These are phyloP conservation scores for Cylas formicarius DNA, from an alignment of 1,140 invertebrate genomes.

Conservation along the genomic window DNA sequence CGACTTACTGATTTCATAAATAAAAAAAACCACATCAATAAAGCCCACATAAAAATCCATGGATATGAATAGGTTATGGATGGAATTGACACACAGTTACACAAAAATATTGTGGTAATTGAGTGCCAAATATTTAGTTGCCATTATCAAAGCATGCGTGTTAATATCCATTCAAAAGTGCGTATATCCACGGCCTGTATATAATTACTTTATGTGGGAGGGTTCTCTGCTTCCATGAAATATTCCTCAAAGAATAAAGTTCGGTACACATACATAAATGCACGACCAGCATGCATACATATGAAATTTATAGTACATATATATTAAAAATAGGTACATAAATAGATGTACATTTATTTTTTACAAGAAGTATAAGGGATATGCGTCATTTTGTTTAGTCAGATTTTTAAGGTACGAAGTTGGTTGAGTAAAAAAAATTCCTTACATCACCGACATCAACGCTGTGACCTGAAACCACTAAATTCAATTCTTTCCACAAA, in stretches of 20 bases:
- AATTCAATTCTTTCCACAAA: constrained; percentile 3
- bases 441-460: constrained; percentile 35
- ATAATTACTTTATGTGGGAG: no score
- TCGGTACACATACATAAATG: constrained; percentile 25
- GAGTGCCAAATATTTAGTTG: no score
- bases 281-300: constrained; percentile 37
- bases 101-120: no score
- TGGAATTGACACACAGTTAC: no score
- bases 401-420: constrained; percentile 26
- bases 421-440: constrained; percentile 30
- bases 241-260: constrained; percentile 26
- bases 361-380: constrained; percentile 25
- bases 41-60: no score
- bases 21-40: no score
- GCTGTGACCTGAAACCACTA: constrained; percentile 32
- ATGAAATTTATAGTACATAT: constrained; percentile 19
- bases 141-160: no score
- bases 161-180: no score
- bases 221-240: no score
- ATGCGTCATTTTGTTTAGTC: constrained; percentile 28
- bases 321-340: constrained; percentile 33
- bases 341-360: constrained; percentile 26
- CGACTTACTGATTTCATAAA: no score
- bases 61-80: no score
- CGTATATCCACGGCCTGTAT: no score